Evolutionary conservation across 2,797 vertebrate genomes (phyloP).

Genomic region (Monodelphis domestica): DNA sequence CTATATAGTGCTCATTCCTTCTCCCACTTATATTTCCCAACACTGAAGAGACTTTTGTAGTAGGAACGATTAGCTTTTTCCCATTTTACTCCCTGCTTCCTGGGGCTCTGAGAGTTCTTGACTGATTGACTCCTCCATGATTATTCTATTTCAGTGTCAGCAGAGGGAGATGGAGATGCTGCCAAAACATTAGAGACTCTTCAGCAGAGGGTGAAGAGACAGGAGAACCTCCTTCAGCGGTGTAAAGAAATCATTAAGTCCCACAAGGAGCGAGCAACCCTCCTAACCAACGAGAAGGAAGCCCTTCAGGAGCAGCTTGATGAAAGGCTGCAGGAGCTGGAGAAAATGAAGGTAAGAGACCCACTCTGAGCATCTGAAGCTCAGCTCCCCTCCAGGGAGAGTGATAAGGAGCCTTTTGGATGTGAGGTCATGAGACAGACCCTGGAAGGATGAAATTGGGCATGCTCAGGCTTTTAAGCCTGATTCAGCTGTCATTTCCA

Average conservation of each 20-base stretch:
- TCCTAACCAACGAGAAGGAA: conserved; percentile 94
- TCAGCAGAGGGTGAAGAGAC: conserved; percentile 91
- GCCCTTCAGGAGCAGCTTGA: conserved; percentile 95
- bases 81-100: neutral
- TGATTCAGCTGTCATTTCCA: neutral
- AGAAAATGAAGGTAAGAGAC: conserved; percentile 94
- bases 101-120: conserved; percentile 41
- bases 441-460: too few species aligned
- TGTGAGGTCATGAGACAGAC: too few species aligned
- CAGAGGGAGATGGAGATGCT: conserved; percentile 87
- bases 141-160: conserved; percentile 62
- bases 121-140: conserved; percentile 58
- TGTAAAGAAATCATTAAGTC: conserved; percentile 91
- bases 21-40: conserved; percentile 11
- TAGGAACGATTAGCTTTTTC: neutral
- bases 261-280: conserved; percentile 90
- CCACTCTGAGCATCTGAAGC: neutral
- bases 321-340: conserved; percentile 95
- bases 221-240: conserved; percentile 94
- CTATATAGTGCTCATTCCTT: conserved; percentile 16
- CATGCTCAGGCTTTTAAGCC: too few species aligned
- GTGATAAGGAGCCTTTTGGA: neutral
- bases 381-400: neutral
- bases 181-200: conserved; percentile 87
- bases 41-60: conserved; percentile 4